Evolutionary conservation across 53 echinoderm and acorn worm genomes (phyloP).

Genomic region (Mesocentrotus franciscanus): DNA sequence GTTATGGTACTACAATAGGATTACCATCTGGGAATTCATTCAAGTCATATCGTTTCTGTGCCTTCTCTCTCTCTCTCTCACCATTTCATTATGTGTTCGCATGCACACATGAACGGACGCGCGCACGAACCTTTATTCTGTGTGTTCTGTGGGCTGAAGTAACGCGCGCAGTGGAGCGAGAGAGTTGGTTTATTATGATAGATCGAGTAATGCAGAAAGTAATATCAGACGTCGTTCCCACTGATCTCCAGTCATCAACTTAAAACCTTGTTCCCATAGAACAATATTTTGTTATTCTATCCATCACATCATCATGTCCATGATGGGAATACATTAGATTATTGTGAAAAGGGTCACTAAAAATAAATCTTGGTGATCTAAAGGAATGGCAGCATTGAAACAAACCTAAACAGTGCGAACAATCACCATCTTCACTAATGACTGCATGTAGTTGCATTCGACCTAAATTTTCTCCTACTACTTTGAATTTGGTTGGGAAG

Average conservation of each 20-base stretch:
- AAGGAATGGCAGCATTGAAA: not conserved
- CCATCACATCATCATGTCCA: not conserved
- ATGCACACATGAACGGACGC: not conserved
- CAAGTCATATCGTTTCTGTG: not conserved
- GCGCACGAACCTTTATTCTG: not conserved
- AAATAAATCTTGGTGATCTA: too few species aligned
- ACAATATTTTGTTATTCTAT: not conserved
- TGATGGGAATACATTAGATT: too few species aligned
- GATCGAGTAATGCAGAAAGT: not conserved
- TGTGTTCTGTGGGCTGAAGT: not conserved
- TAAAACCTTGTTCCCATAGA: not conserved
- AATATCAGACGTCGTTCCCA: constrained; percentile 1
- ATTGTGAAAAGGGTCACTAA: too few species aligned
- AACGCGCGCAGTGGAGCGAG: constrained; percentile 12
- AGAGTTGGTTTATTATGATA: constrained; percentile 23
- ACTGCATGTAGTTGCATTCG: not conserved
- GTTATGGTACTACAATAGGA: not conserved
- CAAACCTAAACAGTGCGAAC: not conserved
- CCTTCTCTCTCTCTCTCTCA: not conserved
- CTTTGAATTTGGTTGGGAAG: not conserved
- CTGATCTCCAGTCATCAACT: not conserved
- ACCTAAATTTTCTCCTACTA: not conserved
- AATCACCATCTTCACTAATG: not conserved
- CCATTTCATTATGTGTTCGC: not conserved
- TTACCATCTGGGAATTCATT: not conserved